phyloP scores from a whole-genome alignment of 2,888 invertebrate genomes.

The Drosophila quinaria region DNA sequence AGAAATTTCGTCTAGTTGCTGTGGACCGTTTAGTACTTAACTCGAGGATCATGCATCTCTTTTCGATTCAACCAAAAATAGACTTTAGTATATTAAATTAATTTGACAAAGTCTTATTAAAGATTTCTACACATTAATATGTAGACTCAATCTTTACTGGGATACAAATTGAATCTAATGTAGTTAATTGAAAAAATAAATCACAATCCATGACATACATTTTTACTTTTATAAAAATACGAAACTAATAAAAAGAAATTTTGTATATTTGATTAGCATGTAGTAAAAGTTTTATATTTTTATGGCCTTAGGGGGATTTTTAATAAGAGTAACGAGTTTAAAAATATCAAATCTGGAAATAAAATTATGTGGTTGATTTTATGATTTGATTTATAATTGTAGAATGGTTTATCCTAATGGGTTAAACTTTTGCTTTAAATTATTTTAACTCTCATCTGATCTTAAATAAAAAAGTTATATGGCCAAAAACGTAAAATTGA shows the following conservation, averaged over 20 bases:
- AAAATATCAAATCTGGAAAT: too few relatives aligned
- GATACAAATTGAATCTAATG: not conserved
- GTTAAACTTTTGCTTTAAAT: too few relatives aligned
- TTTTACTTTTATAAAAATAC: not conserved
- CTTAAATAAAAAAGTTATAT: too few relatives aligned
- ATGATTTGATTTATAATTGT: too few relatives aligned
- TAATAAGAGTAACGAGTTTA: too few relatives aligned
- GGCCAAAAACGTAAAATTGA: too few relatives aligned
- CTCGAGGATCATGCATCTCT: not conserved
- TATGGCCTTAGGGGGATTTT: too few relatives aligned
- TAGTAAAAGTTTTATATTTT: too few relatives aligned
- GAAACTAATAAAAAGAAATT: not conserved
- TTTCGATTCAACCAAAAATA: not conserved
- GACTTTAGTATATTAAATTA: conserved; percentile 2
- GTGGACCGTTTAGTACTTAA: conserved; percentile 67
- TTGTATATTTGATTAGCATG: not conserved
- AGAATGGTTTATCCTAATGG: too few relatives aligned
- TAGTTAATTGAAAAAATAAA: not conserved
- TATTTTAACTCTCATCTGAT: too few relatives aligned
- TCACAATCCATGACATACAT: not conserved
- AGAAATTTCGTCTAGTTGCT: conserved; percentile 75
- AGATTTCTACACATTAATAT: not conserved
- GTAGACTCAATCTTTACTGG: not conserved
- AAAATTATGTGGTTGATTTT: too few relatives aligned
- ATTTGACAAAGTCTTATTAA: not conserved